phyloP scores from a whole-genome alignment of 2,888 invertebrate genomes.

The Diloba caeruleocephala region DNA sequence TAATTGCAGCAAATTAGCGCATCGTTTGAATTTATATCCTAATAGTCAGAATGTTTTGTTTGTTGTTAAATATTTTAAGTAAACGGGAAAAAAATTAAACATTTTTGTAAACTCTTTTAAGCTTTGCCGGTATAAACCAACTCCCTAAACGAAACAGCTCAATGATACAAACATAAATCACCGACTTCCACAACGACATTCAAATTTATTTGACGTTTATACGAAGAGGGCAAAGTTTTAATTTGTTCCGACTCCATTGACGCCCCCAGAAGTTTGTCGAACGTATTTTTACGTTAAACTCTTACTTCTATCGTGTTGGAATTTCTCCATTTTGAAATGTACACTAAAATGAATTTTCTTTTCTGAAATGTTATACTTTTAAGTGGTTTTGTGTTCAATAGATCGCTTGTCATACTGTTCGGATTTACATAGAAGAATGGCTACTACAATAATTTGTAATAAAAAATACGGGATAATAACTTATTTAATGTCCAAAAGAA shows the following conservation, averaged over 20 bases:
- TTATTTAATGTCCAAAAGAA: neutral
- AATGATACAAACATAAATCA: slow-evolving; percentile 54
- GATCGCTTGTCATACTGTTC: slow-evolving; percentile 13
- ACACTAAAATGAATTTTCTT: slow-evolving; percentile 42
- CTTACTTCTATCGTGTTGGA: slow-evolving; percentile 32
- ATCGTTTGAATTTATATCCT: no score
- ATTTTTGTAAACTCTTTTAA: neutral
- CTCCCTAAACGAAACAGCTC: slow-evolving; percentile 39
- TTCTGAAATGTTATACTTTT: slow-evolving; percentile 37
- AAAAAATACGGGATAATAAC: neutral
- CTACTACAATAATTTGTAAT: slow-evolving; percentile 12
- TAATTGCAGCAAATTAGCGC: no score
- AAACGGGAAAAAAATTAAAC: no score
- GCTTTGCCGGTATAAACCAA: slow-evolving; percentile 15
- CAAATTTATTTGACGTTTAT: slow-evolving; percentile 61
- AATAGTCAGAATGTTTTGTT: no score
- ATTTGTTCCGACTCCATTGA: slow-evolving; percentile 56
- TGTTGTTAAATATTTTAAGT: no score
- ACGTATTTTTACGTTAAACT: slow-evolving; percentile 55
- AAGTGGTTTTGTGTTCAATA: slow-evolving; percentile 24
- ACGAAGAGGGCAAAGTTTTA: slow-evolving; percentile 55
- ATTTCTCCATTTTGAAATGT: slow-evolving; percentile 27
- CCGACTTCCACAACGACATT: slow-evolving; percentile 46
- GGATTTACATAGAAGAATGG: slow-evolving; percentile 11
- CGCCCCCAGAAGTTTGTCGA: slow-evolving; percentile 46